Percentiles rank a stretch among this genome's conserved stretches.
phyloP scores from a whole-genome alignment of 1,140 invertebrate species.

The Brachionus angularis region DNA sequence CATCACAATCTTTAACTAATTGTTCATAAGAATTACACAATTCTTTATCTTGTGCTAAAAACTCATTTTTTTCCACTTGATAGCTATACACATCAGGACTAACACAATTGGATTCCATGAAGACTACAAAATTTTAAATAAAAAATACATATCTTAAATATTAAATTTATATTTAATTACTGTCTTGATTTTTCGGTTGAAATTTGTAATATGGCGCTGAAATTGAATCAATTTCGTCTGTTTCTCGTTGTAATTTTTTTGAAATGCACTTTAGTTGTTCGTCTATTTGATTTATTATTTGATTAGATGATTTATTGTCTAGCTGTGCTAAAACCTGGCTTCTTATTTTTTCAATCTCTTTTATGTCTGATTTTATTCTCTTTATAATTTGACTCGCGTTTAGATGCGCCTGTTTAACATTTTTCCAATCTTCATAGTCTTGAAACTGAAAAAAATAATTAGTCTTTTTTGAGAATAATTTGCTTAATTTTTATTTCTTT shows the following conservation, averaged over 20 bases:
- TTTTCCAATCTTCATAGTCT: slow-evolving; percentile 37
- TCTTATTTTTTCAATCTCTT: slow-evolving; percentile 39
- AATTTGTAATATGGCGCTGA: slow-evolving; percentile 34
- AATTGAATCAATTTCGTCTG: slow-evolving; percentile 12
- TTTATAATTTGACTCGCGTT: slow-evolving; percentile 42
- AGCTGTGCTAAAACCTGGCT: neutral
- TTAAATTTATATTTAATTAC: neutral
- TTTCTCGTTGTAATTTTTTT: slow-evolving; percentile 10
- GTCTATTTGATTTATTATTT: slow-evolving; percentile 4
- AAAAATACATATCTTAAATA: neutral
- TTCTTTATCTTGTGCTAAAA: slow-evolving; percentile 35
- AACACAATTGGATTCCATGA: slow-evolving; percentile 7
- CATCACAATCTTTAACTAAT: slow-evolving; percentile 29
- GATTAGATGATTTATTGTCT: neutral
- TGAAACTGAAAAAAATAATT: slow-evolving; percentile 6
- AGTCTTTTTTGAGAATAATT: neutral
- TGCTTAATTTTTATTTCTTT: neutral
- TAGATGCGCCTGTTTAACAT: slow-evolving; percentile 23
- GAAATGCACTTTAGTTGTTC: slow-evolving; percentile 25
- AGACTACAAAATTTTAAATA: neutral
- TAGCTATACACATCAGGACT: slow-evolving; percentile 26
- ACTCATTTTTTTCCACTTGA: slow-evolving; percentile 30
- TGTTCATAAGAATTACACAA: slow-evolving; percentile 41
- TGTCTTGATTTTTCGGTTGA: slow-evolving; percentile 26
- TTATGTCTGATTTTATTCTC: slow-evolving; percentile 14